Evolutionary conservation across 2,888 invertebrate species (phyloP), one percentile per base, ranked within the genome.

Genomic region (Thecocarcelia acutangulata): DNA sequence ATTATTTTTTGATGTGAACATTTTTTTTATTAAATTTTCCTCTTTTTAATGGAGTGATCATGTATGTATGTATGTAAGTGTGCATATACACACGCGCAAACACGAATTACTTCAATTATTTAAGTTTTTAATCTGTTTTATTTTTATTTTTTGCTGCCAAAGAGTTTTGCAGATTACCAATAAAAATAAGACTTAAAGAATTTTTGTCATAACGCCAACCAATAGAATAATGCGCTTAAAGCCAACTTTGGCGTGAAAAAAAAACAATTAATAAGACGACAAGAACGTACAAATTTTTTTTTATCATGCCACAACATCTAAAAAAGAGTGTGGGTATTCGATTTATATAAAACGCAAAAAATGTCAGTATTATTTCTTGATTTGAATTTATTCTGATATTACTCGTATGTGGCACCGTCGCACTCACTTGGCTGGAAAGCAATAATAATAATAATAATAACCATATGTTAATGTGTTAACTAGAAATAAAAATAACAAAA

Each of bases 361-460:
- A 19, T 68, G 69, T 61, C 37, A 3, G 3, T 44, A 44, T 54
- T 73, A n/a, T 72, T 73, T 46, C 46, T 59, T 40, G 11, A 8
- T 74, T 74, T 54, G 24, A 54, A 73, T 50, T 46, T 3, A 40
- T 1, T 69, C 54, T 28, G 33, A 33, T 33, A 33, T 48, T 50
- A 21, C 6, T 37, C n/a, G 24, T 80, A 64, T 74, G 80, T 80
- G 74, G 61, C 54, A 68, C 44, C 13, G 46, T 56, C 68, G 68
- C 73, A 80, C 58, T 80, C 73, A 80, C 58, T 80, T 69, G 80
- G 74, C 21, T 79, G 50, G 28, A 46, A 52, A 64, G 66, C 64
- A 68, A 44, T 44, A 33, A 33, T 8, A 33, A 33, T 33, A 33
- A 33, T 33, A 33, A 33, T 33, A 3, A 3, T 24, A 58, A 58